Evolutionary conservation across 1,140 invertebrate genomes (phyloP).

Genomic region (Bombus vancouverensis): DNA sequence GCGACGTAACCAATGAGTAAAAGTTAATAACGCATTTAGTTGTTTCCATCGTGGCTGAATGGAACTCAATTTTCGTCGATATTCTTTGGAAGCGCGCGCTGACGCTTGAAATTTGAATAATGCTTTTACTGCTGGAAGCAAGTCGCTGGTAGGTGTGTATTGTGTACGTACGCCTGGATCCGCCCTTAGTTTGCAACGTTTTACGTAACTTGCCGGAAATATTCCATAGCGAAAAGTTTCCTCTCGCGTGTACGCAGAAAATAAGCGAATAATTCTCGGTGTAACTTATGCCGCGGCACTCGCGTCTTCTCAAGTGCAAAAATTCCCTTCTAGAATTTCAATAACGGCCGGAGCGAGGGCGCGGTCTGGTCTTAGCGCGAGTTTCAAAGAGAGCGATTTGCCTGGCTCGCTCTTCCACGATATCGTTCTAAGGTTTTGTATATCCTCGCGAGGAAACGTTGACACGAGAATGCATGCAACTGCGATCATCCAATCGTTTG

Average conservation of each 20-base stretch:
- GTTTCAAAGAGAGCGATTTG: conserved; percentile 36
- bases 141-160: neutral
- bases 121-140: neutral
- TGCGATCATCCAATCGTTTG: neutral
- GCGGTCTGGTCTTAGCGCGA: neutral
- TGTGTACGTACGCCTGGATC: neutral
- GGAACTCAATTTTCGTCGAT: conserved; percentile 32
- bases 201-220: neutral
- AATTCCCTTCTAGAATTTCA: conserved; percentile 33
- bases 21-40: conserved; percentile 4
- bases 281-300: conserved; percentile 17
- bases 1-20: neutral
- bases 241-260: neutral
- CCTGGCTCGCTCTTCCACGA: neutral
- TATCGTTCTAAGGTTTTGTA: neutral
- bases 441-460: conserved; percentile 17
- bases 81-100: neutral
- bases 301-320: conserved; percentile 27
- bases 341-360: neutral
- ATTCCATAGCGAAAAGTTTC: conserved; percentile 8
- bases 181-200: neutral
- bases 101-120: conserved; percentile 31
- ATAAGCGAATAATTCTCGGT: conserved; percentile 36
- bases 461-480: neutral
- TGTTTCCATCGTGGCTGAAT: neutral